phyloP scores from a whole-genome alignment of 2,888 invertebrate species.

The Arctia plantaginis region DNA sequence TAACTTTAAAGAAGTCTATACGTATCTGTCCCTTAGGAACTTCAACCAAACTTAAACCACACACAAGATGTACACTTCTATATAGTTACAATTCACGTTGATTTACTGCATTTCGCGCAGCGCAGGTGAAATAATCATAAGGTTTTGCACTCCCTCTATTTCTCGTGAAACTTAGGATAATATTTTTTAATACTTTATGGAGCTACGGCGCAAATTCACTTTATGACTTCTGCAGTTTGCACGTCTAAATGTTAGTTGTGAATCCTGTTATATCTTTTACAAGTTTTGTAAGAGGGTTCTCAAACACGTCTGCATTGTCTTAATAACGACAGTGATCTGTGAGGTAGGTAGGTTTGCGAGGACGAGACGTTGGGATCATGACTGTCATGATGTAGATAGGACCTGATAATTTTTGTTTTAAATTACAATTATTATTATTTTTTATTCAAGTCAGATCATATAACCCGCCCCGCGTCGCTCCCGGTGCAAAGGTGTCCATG shows the following conservation, averaged over 20 bases:
- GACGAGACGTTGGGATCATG: too few species aligned
- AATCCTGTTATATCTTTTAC: not conserved
- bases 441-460: too few species aligned
- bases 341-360: too few species aligned
- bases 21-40: too few species aligned
- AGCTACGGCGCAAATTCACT: slow-evolving; percentile 21
- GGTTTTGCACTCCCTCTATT: slow-evolving; percentile 19
- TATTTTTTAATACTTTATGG: slow-evolving; percentile 35
- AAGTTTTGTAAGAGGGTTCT: not conserved
- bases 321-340: not conserved
- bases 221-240: slow-evolving; percentile 23
- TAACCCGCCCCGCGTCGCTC: too few species aligned
- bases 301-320: not conserved
- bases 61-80: not conserved
- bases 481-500: too few species aligned
- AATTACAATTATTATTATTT: too few species aligned
- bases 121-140: slow-evolving; percentile 21
- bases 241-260: slow-evolving; percentile 4
- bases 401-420: too few species aligned
- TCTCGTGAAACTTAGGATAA: slow-evolving; percentile 16
- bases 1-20: not conserved
- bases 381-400: too few species aligned
- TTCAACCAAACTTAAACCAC: too few species aligned
- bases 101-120: slow-evolving; percentile 20
- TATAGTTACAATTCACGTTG: not conserved